Conservation (phyloP, 2,113 vertebrate species). For the Aplodontia rufa region DNA sequence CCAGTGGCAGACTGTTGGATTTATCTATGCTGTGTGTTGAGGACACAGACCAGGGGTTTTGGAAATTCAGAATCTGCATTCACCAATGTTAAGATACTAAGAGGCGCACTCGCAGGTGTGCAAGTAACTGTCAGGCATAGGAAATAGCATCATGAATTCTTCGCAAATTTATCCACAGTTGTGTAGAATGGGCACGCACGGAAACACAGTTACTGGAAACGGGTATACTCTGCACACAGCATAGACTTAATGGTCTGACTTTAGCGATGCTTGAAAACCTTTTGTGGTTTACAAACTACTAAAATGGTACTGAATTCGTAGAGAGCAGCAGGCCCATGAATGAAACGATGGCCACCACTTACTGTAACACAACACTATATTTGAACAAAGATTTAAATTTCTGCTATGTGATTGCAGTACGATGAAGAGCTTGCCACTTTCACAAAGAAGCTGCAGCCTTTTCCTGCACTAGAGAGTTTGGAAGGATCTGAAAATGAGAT, state of each 20-base stretch:
- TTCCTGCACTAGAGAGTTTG: conserved; percentile 71
- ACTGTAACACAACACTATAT: conserved; percentile 67
- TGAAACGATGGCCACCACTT: conserved; percentile 60
- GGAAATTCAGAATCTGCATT: conserved; percentile 60
- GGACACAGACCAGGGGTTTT: conserved; percentile 31
- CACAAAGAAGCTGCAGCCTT: conserved; percentile 75
- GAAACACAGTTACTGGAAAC: conserved; percentile 67
- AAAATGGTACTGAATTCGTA: conserved; percentile 66
- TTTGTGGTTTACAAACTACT: conserved; percentile 50
- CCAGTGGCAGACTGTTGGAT: conserved; percentile 48
- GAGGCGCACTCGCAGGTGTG: conserved; percentile 22
- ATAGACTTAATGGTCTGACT: conserved; percentile 63
- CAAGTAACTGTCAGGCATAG: conserved; percentile 62
- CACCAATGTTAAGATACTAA: conserved; percentile 18
- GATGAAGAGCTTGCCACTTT: conserved; percentile 71
- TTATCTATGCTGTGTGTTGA: conserved; percentile 66
- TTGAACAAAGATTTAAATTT: conserved; percentile 70
- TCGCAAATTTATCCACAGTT: conserved; percentile 61
- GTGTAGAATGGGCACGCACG: conserved; percentile 63
- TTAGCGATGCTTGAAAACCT: conserved; percentile 62
- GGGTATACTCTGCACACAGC: conserved; percentile 64
- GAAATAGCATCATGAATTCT: conserved; percentile 71
- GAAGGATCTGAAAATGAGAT: conserved; percentile 76
- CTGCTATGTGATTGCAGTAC: conserved; percentile 43
- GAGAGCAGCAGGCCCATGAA: conserved; percentile 62